These are phyloP conservation scores for Oreochromis tanganicae DNA, from an alignment of 2,113 vertebrate species.

Conservation along the genomic window DNA sequence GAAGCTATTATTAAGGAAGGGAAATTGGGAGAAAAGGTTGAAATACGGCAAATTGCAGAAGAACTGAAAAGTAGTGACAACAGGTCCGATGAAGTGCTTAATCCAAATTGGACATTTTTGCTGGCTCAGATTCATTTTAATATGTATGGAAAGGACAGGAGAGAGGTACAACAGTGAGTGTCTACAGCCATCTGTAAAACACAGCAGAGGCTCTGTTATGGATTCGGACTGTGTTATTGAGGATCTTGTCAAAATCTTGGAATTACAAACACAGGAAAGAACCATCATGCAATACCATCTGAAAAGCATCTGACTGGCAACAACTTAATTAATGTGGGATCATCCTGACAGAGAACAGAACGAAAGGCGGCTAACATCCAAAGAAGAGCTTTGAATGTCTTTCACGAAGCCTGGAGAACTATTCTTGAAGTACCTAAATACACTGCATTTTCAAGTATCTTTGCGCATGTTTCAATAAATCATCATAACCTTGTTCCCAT, in stretches of 20 bases:
- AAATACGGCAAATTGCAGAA: neutral
- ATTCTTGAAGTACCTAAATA: neutral
- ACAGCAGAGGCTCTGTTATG: neutral
- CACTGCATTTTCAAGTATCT: neutral
- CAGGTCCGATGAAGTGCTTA: neutral
- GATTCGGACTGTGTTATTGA: neutral
- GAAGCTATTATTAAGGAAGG: neutral
- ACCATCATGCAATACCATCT: neutral
- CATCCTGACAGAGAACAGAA: neutral
- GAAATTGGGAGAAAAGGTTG: neutral
- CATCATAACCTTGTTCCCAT: neutral
- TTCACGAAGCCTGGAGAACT: neutral
- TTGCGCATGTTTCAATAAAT: neutral
- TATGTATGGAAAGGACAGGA: neutral
- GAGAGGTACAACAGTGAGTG: neutral
- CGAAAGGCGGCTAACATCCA: neutral
- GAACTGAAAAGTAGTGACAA: neutral
- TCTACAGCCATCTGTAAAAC: neutral
- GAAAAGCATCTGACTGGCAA: neutral
- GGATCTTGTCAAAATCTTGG: neutral
- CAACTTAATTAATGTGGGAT: neutral
- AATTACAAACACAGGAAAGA: fast-evolving
- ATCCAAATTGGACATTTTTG: neutral
- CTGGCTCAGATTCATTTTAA: neutral
- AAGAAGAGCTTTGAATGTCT: neutral